Percentiles rank a stretch among this genome's conserved stretches.
Conservation (phyloP, 2,113 vertebrate species). For the Cyrtonyx montezumae region DNA sequence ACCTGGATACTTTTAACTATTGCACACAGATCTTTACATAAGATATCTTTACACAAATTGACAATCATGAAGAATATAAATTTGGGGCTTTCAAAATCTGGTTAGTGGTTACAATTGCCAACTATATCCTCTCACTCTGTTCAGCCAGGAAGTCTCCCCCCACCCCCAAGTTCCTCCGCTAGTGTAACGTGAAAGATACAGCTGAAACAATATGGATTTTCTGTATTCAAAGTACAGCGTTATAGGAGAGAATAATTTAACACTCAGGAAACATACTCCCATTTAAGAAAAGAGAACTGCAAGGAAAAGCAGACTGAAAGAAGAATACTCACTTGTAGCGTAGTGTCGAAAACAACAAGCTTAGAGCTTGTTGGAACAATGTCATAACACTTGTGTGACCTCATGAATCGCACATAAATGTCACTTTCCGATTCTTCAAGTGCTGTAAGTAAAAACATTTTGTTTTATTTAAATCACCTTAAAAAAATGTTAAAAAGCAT, state of each 20-base stretch:
- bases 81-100: background rate
- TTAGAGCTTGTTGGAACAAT: slow-evolving; percentile 98
- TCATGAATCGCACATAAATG: slow-evolving; percentile 99
- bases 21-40: background rate
- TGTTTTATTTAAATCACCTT: slow-evolving; percentile 42
- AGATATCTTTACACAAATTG: background rate
- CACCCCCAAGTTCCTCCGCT: background rate
- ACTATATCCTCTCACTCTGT: background rate
- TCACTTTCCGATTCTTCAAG: slow-evolving; percentile 92
- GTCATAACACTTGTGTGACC: slow-evolving; percentile 97
- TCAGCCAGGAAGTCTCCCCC: background rate
- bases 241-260: background rate
- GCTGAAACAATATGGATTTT: background rate
- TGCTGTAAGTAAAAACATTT: slow-evolving; percentile 72
- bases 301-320: background rate
- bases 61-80: background rate
- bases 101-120: background rate
- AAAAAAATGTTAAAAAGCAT: background rate
- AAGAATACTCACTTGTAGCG: slow-evolving; percentile 87
- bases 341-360: slow-evolving; percentile 97
- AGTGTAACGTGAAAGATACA: background rate
- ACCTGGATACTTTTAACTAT: background rate
- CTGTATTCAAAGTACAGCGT: background rate
- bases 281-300: background rate
- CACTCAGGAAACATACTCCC: background rate